A percentile compares a stretch with the other conserved stretches of the same genome.
Evolutionary conservation across 1,140 invertebrate genomes (phyloP).

Genomic region (Penaeus chinensis): DNA sequence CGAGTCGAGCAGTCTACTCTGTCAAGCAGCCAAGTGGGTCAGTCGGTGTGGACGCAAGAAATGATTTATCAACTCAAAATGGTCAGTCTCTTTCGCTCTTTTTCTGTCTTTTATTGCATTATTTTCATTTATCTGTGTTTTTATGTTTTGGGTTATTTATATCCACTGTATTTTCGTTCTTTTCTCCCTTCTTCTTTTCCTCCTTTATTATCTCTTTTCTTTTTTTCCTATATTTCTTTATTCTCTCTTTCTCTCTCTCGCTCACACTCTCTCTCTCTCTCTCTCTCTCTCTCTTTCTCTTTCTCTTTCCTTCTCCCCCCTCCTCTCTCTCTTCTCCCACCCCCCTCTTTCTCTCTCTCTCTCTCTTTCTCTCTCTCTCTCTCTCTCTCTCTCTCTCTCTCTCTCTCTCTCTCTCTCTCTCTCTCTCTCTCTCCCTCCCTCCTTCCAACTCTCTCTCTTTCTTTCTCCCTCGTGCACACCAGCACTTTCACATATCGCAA

Average conservation of each 20-base stretch:
- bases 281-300: background rate
- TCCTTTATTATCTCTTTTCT: background rate
- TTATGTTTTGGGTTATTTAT: background rate
- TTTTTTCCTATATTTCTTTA: background rate
- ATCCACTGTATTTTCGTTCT: background rate
- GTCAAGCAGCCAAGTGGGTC: too few relatives aligned
- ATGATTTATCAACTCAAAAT: too few relatives aligned
- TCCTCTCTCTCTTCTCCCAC: background rate
- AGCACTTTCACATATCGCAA: background rate
- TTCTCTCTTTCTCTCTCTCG: background rate
- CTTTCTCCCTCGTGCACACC: background rate
- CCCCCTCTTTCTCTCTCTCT: background rate
- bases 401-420: background rate
- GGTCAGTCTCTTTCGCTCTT: too few relatives aligned
- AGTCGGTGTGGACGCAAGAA: too few relatives aligned
- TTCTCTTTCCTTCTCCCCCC: background rate
- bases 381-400: background rate
- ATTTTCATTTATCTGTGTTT: background rate
- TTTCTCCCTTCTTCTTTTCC: background rate
- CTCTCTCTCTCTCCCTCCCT: background rate
- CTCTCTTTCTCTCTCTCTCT: background rate
- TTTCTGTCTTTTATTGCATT: background rate
- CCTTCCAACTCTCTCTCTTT: background rate
- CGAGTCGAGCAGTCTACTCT: too few relatives aligned
- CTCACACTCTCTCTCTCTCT: background rate